Percentiles rank a stretch among this genome's conserved stretches.
Conservation (phyloP, 2,888 invertebrate genomes). For the Mechanitis mazaeus region DNA sequence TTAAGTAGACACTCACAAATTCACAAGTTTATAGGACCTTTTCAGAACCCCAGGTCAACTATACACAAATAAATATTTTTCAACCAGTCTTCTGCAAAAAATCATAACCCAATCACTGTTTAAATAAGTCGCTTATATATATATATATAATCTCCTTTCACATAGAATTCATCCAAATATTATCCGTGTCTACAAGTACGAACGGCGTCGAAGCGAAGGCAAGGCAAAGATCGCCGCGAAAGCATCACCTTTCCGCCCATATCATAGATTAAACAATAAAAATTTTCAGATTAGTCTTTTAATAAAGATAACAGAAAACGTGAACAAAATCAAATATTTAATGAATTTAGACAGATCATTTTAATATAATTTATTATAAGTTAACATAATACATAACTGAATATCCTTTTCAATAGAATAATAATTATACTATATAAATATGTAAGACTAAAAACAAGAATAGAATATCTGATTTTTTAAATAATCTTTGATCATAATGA, state of each 20-base stretch:
- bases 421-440: no score
- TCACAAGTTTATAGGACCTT: constrained; percentile 49
- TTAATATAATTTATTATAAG: no score
- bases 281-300: constrained; percentile 5
- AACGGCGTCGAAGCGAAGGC: constrained; percentile 68
- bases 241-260: constrained; percentile 56
- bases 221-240: constrained; percentile 57
- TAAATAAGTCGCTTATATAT: constrained; percentile 39
- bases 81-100: constrained; percentile 43
- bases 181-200: constrained; percentile 71
- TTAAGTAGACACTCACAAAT: constrained; percentile 60
- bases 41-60: constrained; percentile 46
- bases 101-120: constrained; percentile 54
- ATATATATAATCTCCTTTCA: constrained; percentile 56
- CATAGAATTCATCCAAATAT: constrained; percentile 55
- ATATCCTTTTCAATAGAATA: no score
- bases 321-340: constrained; percentile 1
- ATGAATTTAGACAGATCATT: no score
- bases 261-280: constrained; percentile 47
- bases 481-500: constrained; percentile 40
- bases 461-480: constrained; percentile 11
- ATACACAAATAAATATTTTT: constrained; percentile 51
- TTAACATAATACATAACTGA: no score
- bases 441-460: no score
- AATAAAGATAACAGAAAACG: constrained; percentile 41